Conservation (phyloP, 1,140 invertebrate species). For the Teleopsis dalmanni region DNA sequence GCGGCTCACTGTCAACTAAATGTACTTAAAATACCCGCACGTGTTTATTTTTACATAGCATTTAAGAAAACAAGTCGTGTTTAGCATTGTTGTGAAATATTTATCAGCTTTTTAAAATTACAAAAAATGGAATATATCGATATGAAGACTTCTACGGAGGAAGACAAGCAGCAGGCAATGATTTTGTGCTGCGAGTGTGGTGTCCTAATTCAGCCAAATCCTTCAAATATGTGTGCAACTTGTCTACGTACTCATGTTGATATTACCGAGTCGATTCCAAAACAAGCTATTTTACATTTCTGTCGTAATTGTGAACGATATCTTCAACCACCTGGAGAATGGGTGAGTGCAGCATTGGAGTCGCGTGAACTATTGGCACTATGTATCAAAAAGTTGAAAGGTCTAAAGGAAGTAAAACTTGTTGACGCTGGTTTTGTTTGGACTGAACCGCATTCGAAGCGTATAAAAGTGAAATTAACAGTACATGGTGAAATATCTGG, state of each 20-base stretch:
- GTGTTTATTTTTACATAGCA: too few relatives aligned
- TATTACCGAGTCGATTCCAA: conserved; percentile 94
- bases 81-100: too few relatives aligned
- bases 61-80: too few relatives aligned
- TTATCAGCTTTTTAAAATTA: too few relatives aligned
- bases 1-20: too few relatives aligned
- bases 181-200: conserved; percentile 73
- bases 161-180: conserved; percentile 8
- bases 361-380: conserved; percentile 86
- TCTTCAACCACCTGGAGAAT: conserved; percentile 85
- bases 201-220: conserved; percentile 81
- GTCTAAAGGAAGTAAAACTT: conserved; percentile 80
- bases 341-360: conserved; percentile 83
- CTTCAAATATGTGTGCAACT: conserved; percentile 93
- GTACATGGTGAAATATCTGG: conserved; percentile 91
- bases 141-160: neutral
- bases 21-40: too few relatives aligned
- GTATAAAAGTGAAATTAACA: conserved; percentile 93
- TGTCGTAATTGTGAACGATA: conserved; percentile 92
- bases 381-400: conserved; percentile 92
- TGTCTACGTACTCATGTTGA: conserved; percentile 87
- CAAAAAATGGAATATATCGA: conserved; percentile 10
- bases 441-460: conserved; percentile 98
- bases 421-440: conserved; percentile 96
- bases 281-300: conserved; percentile 82